Evolutionary conservation across 2,888 invertebrate genomes (phyloP).

Genomic region (Acronicta aceris): DNA sequence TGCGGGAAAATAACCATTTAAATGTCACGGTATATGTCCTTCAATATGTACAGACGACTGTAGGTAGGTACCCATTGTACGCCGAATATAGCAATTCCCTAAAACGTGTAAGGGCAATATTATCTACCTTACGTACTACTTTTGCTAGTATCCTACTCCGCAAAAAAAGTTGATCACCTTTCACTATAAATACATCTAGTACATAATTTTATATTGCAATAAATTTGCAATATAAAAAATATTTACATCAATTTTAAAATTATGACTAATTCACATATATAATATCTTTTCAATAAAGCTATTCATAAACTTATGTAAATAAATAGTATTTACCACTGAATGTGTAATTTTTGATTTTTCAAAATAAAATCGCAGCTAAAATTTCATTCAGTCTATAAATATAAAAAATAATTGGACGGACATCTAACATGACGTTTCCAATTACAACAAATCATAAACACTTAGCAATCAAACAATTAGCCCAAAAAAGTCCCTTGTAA

Average conservation of each 20-base stretch:
- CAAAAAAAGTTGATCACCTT: background rate
- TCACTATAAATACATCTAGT: background rate
- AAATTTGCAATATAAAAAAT: background rate
- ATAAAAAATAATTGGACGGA: conserved; percentile 53
- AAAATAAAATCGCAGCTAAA: conserved; percentile 16
- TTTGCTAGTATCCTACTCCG: background rate
- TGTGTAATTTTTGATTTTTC: conserved; percentile 1
- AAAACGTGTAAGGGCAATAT: no score
- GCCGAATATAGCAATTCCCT: no score
- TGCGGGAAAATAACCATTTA: no score
- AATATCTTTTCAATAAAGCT: conserved; percentile 7
- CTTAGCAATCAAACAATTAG: background rate
- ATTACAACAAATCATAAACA: conserved; percentile 8
- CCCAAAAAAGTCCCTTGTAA: no score
- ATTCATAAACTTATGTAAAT: conserved; percentile 21
- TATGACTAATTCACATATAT: conserved; percentile 10
- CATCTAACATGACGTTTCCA: conserved; percentile 24
- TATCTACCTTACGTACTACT: background rate
- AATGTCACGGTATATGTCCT: no score
- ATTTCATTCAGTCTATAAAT: conserved; percentile 37
- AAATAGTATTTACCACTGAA: conserved; percentile 11
- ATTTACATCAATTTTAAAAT: conserved; percentile 17
- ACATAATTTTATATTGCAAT: background rate
- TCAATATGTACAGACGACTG: no score
- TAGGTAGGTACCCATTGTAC: no score